Evolutionary conservation across 2,797 vertebrate species (phyloP).

Genomic region (Onychomys arenicola): DNA sequence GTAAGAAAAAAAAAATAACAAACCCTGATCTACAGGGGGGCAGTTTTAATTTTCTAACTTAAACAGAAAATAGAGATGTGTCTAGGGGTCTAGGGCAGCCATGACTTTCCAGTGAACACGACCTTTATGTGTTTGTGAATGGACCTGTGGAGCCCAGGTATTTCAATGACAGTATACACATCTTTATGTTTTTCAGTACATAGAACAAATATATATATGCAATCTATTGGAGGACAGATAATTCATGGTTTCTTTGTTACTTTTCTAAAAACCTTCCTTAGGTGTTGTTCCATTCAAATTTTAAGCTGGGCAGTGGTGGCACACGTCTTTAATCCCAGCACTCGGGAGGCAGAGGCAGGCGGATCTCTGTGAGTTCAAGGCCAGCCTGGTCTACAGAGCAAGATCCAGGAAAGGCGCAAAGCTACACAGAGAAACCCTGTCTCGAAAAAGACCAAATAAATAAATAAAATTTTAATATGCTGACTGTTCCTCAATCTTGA

Average conservation of each 20-base stretch:
- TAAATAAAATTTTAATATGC: conserved; percentile 50
- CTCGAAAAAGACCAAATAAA: too few species aligned
- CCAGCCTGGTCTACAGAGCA: too few species aligned
- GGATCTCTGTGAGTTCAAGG: too few species aligned
- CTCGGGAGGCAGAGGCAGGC: too few species aligned
- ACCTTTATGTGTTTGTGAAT: conserved; percentile 70
- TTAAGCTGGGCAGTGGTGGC: too few species aligned
- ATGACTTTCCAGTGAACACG: conserved; percentile 61
- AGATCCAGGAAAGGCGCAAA: too few species aligned
- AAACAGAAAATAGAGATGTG: conserved; percentile 48
- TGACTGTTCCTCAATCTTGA: conserved; percentile 69
- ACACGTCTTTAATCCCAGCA: too few species aligned
- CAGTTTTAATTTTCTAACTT: not conserved
- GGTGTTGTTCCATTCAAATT: not conserved
- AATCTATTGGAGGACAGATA: conserved; percentile 68
- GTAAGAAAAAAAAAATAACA: not conserved
- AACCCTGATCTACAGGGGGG: not conserved
- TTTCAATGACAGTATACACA: conserved; percentile 62
- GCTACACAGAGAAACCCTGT: too few species aligned
- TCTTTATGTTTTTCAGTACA: conserved; percentile 63
- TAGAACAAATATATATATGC: conserved; percentile 58
- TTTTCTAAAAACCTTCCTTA: conserved; percentile 71
- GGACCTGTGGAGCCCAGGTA: conserved; percentile 66
- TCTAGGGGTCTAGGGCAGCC: conserved; percentile 58
- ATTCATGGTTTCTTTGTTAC: conserved; percentile 37